A percentile compares a stretch with the other conserved stretches of the same genome.
Evolutionary conservation across 1,140 invertebrate genomes (phyloP).

Genomic region (Aphidius ervi): DNA sequence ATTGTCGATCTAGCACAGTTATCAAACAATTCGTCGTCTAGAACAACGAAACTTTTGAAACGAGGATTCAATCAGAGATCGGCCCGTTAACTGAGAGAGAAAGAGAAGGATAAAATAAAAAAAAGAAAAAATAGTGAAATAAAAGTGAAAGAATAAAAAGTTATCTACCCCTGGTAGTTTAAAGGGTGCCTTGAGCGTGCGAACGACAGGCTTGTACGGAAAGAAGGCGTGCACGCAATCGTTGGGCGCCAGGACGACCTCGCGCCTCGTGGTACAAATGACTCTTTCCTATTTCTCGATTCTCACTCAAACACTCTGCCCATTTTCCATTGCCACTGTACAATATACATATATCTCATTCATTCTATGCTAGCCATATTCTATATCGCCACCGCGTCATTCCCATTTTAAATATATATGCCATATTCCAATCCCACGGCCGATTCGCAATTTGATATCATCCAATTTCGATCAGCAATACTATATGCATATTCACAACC

Average conservation of each 20-base stretch:
- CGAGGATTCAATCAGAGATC: conserved; percentile 47
- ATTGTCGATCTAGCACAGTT: background rate
- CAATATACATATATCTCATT: background rate
- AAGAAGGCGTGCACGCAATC: conserved; percentile 42
- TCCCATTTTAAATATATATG: background rate
- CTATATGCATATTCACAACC: too few species aligned
- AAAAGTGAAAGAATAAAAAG: conserved; percentile 30
- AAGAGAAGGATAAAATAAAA: too few species aligned
- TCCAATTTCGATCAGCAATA: conserved; percentile 17
- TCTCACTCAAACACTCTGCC: background rate
- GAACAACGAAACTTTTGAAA: conserved; percentile 35
- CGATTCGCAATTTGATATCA: conserved; percentile 33
- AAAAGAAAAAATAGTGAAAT: too few species aligned
- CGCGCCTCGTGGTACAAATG: conserved; percentile 50
- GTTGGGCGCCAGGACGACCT: conserved; percentile 36
- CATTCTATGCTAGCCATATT: background rate
- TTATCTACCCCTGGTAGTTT: conserved; percentile 39
- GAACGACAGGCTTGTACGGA: conserved; percentile 42
- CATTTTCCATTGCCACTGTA: conserved; percentile 7
- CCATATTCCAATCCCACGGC: conserved; percentile 8
- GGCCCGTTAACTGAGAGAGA: conserved; percentile 23
- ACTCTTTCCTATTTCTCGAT: conserved; percentile 39
- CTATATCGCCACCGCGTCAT: background rate
- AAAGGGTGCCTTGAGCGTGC: conserved; percentile 40
- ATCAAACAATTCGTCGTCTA: conserved; percentile 30